Evolutionary conservation across 2,113 vertebrate species (phyloP).

Genomic region (Rhinogobius similis): DNA sequence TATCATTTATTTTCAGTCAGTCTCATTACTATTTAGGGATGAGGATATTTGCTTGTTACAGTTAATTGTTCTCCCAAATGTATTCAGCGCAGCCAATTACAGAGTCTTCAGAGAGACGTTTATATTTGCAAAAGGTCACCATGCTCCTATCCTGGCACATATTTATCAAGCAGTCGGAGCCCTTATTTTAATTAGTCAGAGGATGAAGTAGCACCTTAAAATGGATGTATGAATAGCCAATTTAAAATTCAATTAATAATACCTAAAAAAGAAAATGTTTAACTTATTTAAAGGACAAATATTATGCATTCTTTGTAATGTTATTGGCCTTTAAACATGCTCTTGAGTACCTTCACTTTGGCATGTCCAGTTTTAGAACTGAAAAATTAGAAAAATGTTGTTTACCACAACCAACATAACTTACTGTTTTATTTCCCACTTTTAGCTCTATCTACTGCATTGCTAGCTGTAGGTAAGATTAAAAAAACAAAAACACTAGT

Average conservation of each 20-base stretch:
- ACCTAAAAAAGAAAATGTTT: too few species aligned
- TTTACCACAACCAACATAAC: too few species aligned
- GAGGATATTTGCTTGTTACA: slow-evolving; percentile 61
- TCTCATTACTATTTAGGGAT: slow-evolving; percentile 47
- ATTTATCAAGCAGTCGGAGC: slow-evolving; percentile 56
- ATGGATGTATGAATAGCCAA: slow-evolving; percentile 5
- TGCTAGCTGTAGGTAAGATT: too few species aligned
- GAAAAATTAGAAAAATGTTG: too few species aligned
- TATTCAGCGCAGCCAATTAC: slow-evolving; percentile 66
- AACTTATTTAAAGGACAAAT: neutral
- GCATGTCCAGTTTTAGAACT: too few species aligned
- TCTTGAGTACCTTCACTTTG: too few species aligned
- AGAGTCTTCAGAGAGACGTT: slow-evolving; percentile 61
- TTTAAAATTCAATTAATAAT: neutral
- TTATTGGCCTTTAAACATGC: too few species aligned
- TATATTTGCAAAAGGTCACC: slow-evolving; percentile 71
- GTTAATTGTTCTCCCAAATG: slow-evolving; percentile 71
- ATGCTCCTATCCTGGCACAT: slow-evolving; percentile 57
- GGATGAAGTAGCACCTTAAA: slow-evolving; percentile 7
- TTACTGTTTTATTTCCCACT: too few species aligned
- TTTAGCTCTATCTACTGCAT: too few species aligned
- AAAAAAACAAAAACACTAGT: too few species aligned
- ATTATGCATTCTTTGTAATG: too few species aligned
- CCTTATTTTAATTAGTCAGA: slow-evolving; percentile 43
- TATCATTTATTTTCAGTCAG: slow-evolving; percentile 26